Evolutionary conservation across 2,113 vertebrate species (phyloP), one percentile per base, ranked within the genome.

Genomic region (Aegithalos caudatus): DNA sequence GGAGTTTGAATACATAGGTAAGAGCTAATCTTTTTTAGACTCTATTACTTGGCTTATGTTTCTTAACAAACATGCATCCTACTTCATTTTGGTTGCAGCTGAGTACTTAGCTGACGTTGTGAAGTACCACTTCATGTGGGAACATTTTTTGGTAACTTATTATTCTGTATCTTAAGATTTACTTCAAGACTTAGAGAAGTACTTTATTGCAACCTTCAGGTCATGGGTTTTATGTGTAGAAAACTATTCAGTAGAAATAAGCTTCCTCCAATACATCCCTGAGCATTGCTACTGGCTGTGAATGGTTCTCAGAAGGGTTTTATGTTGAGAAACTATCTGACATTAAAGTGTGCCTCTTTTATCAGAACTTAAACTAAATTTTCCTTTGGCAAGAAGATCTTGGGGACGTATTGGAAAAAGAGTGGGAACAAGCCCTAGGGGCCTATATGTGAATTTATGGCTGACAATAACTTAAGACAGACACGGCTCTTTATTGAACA

Each of bases 1-100:
- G 96, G 99, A 99, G 97, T 99, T 99, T 98, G 99, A 99, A 98
- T 99, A 99, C 58, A 89, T 99, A 96, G 99, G 99, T 99, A 98
- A 99, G 99, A 97, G 93, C 51, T 92, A 65, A 67, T 73, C 35
- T 91, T 18, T 91, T 76, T 53, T 91, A 35, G 35, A 38, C 25
- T 60, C 9, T 70, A 3, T 61, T 71, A 48, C 13, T 25, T 61
- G 28, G 7, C 23, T 77, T 66, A 10, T 25, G 35, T 65, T 93
- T 90, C 17, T 44, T 77, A 67, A 66, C 35, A 82, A 53, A 40
- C 8, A 10, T 37, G 24, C 21, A 47, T 96, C 28, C 40, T 78
- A 17, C 58, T 89, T 85, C 7, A 40, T 90, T 86, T 79, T 74
- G 38, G 23, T 81, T 85, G 37, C 40, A 47, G 12, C 64, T 77